phyloP scores from a whole-genome alignment of 35 echinoderm and acorn worm genomes.

The Patiria miniata region DNA sequence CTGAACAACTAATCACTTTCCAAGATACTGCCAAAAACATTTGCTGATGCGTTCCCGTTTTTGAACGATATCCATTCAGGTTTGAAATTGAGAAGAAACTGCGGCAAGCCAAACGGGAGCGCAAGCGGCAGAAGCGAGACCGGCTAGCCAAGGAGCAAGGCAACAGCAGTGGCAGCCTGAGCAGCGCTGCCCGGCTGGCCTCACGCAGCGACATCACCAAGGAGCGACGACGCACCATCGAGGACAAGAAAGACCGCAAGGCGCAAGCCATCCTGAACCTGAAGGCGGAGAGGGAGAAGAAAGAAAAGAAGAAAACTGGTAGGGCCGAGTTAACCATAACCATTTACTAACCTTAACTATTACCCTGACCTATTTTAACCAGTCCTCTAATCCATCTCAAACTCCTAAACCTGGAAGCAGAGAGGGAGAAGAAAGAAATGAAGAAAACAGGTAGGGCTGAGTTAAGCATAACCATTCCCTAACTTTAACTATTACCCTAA shows the following conservation, averaged over 20 bases:
- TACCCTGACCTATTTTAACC: no score
- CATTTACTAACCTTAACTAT: no score
- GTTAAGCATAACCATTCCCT: no score
- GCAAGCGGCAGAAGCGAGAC: conserved; percentile 53
- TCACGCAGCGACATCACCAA: conserved; percentile 65
- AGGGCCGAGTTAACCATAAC: background rate
- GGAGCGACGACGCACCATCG: conserved; percentile 76
- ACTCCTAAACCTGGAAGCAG: no score
- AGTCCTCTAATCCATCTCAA: no score
- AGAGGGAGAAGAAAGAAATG: no score
- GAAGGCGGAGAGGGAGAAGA: conserved; percentile 88
- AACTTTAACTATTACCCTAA: no score
- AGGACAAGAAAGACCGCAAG: conserved; percentile 86
- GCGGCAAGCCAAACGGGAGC: conserved; percentile 82
- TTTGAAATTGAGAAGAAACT: conserved; percentile 93
- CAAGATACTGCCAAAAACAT: no score
- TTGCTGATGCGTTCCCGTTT: no score
- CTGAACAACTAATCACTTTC: no score
- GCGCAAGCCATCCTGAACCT: conserved; percentile 83
- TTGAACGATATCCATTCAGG: conserved; percentile 43
- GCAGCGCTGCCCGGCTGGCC: conserved; percentile 30
- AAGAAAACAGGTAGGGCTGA: no score
- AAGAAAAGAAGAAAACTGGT: conserved; percentile 84
- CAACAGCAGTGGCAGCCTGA: background rate
- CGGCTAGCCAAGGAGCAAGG: background rate